A percentile compares a stretch with the other conserved stretches of the same genome.
These are phyloP conservation scores for Heliothis virescens DNA, from an alignment of 1,140 invertebrate species.

Conservation along the genomic window DNA sequence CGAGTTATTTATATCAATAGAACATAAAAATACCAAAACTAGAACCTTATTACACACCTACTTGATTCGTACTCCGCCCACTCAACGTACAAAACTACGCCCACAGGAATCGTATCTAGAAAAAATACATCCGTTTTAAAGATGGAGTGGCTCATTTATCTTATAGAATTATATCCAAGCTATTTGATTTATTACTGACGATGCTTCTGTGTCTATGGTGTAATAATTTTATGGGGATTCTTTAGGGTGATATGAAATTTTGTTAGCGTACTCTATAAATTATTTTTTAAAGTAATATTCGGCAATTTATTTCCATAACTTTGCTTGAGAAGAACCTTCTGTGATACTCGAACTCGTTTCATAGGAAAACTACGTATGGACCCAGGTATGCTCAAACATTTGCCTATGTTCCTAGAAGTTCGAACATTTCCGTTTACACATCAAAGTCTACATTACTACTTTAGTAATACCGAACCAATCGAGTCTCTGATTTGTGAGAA, in stretches of 20 bases:
- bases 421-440: too few species aligned
- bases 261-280: neutral
- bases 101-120: neutral
- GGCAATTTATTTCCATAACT: too few species aligned
- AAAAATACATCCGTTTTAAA: constrained; percentile 16
- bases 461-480: neutral
- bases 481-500: neutral
- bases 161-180: constrained; percentile 9
- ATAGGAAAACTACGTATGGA: too few species aligned
- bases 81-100: neutral
- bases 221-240: neutral
- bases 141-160: neutral
- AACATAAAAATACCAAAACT: neutral
- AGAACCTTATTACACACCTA: neutral
- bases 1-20: too few species aligned
- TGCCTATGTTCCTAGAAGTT: too few species aligned
- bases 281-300: too few species aligned
- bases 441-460: neutral
- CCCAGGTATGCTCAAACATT: too few species aligned
- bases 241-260: neutral
- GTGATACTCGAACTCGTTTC: too few species aligned
- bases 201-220: neutral
- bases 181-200: neutral
- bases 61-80: neutral
- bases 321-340: too few species aligned